Base-by-base conservation (phyloP, 2,888 invertebrate species). In the Pachymerium ferrugineum region DNA sequence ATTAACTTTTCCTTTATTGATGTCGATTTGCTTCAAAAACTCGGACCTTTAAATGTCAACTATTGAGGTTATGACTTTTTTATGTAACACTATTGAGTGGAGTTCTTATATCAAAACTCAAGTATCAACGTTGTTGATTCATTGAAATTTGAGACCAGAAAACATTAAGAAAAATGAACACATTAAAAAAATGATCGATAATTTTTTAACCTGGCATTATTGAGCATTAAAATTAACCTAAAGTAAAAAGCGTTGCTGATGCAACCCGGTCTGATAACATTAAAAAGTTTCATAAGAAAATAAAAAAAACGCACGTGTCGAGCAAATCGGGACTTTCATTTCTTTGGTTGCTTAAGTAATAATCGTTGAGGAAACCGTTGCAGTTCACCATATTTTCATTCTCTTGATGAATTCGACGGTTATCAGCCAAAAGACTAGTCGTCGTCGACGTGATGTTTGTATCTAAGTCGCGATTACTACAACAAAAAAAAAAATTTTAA, bases 381-480 rank as follows among this genome's bases (percentile, higher is more conserved):
- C 62, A 62, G 62, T 62, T 62, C 62, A 62, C 62, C 62, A 62
- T 62, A n/a, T 62, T 62, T 62, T 62, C 62, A 28, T 62, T 62
- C 14, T 25, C 62, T 10, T 62, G 62, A 62, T 62, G 62, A 62
- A 62, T 25, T 62, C 62, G 62, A 25, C 62, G 62, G 62, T 62
- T 62, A 28, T 62, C 62, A 62, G 22, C 62, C 25, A 28, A 62
- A 25, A 62, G 25, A 12, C 28, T 28, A 28, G 28, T 25, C 28
- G 62, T 25, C 2, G 28, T 62, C 25, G n/a, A n/a, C n/a, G 28
- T 12, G 28, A 28, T 62, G 16, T 4, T 19, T 14, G 62, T 62
- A 6, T 62, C 62, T 12, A 62, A 10, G 28, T 62, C 62, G 12
- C 62, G 25, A 25, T 62, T 62, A 28, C 62, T 62, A 25, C 12